These are phyloP conservation scores for Macropodus opercularis DNA, from an alignment of 2,797 vertebrate genomes.

Conservation along the genomic window DNA sequence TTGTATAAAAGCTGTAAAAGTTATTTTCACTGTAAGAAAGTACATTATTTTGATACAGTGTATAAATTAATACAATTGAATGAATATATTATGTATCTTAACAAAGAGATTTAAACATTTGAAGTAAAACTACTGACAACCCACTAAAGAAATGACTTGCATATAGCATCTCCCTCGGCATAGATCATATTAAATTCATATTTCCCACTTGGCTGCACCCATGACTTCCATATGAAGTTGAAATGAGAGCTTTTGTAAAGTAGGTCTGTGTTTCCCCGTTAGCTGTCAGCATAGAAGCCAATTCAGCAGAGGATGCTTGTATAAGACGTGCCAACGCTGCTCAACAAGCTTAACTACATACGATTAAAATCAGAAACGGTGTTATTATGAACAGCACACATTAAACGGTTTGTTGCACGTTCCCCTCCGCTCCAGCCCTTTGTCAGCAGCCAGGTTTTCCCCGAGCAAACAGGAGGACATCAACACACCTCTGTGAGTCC, in stretches of 20 bases:
- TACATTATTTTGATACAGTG: too few species aligned
- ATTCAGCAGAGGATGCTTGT: conserved; percentile 25
- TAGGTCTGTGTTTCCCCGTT: conserved; percentile 22
- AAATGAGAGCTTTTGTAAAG: conserved; percentile 29
- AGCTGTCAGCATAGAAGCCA: conserved; percentile 48
- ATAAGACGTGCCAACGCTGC: not conserved
- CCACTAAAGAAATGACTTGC: too few species aligned
- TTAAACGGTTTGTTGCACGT: conserved; percentile 2
- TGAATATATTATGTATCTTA: too few species aligned
- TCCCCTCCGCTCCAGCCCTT: conserved; percentile 4
- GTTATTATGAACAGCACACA: not conserved
- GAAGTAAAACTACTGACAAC: too few species aligned
- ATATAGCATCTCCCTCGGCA: not conserved
- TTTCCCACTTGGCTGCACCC: not conserved
- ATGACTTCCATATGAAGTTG: not conserved
- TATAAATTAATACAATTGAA: too few species aligned
- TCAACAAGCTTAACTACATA: not conserved
- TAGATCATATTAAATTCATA: not conserved
- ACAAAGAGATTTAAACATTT: too few species aligned
- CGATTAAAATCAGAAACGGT: not conserved
- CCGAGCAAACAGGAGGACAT: conserved; percentile 55
- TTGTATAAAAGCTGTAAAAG: too few species aligned
- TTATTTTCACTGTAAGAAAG: too few species aligned
- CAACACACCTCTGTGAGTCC: conserved; percentile 60
- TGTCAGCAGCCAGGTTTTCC: conserved; percentile 50